Conservation (phyloP, 2,113 vertebrate genomes). For the Cygnus buccinator region DNA sequence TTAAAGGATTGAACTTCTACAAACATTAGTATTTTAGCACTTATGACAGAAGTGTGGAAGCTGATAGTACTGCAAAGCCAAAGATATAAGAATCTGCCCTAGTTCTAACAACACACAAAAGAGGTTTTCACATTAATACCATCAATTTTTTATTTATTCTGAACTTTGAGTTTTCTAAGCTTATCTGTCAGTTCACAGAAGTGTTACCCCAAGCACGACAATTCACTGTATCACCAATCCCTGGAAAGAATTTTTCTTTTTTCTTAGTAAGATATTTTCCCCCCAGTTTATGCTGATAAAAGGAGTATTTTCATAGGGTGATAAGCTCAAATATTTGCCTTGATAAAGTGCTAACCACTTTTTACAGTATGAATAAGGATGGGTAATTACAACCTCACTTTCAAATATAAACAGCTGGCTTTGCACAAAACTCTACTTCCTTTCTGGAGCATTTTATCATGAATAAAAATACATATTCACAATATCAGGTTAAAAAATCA, state of each 20-base stretch:
- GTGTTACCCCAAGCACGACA: neutral
- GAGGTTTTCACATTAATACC: neutral
- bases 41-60: neutral
- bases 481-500: neutral
- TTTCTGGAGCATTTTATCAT: neutral
- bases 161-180: neutral
- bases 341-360: neutral
- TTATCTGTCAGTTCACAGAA: constrained; percentile 20
- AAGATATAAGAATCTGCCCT: neutral
- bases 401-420: neutral
- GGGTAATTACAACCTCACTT: neutral
- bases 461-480: neutral
- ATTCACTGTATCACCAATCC: neutral
- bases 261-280: neutral
- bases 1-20: neutral
- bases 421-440: neutral
- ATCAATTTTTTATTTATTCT: neutral
- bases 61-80: neutral
- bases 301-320: neutral
- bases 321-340: constrained; percentile 25
- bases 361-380: neutral
- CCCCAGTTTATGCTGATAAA: neutral
- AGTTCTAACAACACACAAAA: neutral
- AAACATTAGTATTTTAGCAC: neutral
- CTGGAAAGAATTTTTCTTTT: neutral